phyloP scores from a whole-genome alignment of 2,888 invertebrate species.

The Nomada lathburiana region DNA sequence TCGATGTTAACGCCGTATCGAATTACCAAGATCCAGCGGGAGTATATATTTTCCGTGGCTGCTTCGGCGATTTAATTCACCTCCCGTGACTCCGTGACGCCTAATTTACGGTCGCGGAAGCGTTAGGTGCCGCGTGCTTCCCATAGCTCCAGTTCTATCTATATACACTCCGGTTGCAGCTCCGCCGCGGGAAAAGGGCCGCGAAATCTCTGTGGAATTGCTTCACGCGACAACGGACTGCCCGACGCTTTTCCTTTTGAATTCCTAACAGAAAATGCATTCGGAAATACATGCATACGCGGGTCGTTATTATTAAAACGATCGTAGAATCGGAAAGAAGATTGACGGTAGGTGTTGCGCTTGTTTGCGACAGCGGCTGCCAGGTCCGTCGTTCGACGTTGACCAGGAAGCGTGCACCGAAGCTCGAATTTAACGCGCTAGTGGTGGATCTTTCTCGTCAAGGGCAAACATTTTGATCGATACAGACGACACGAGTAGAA shows the following conservation, averaged over 20 bases:
- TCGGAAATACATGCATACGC: not conserved
- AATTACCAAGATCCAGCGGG: conserved; percentile 4
- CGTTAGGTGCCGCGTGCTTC: conserved; percentile 52
- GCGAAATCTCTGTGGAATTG: conserved; percentile 44
- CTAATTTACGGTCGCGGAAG: conserved; percentile 75
- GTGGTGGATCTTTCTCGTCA: conserved; percentile 54
- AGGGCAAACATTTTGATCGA: conserved; percentile 64
- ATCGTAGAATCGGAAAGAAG: not conserved
- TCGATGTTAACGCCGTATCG: conserved; percentile 15
- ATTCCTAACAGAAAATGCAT: not conserved
- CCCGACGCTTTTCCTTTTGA: not conserved
- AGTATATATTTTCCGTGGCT: not conserved
- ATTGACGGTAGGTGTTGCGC: not conserved
- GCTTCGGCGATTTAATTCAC: conserved; percentile 56
- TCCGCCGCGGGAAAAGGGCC: conserved; percentile 16
- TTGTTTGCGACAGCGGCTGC: too few relatives aligned
- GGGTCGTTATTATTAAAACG: not conserved
- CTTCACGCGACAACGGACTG: conserved; percentile 19
- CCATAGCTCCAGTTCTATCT: conserved; percentile 61
- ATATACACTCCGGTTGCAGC: conserved; percentile 51
- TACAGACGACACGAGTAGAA: conserved; percentile 43
- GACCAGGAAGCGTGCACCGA: conserved; percentile 6
- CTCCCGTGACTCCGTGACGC: conserved; percentile 66
- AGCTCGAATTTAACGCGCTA: conserved; percentile 14
- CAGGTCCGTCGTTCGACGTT: not conserved